Base-by-base conservation (phyloP, 2,888 invertebrate species). In the Cerceris rybyensis region DNA sequence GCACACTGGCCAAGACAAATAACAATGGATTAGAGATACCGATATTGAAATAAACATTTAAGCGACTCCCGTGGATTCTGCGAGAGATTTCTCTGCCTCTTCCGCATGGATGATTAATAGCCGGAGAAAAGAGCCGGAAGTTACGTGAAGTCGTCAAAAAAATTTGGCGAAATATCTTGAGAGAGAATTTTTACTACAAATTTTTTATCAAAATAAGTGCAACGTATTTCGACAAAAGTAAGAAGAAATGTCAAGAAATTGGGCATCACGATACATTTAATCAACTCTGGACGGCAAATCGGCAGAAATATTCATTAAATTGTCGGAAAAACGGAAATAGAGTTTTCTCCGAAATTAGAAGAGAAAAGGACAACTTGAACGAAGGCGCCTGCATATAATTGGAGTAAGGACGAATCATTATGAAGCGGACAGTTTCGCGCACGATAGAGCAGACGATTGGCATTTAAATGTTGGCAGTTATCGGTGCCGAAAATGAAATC, bases 21-120 rank as follows among this genome's bases (percentile, higher is more conserved):
- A 89, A 82, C 81, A 87, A 80, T 71, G 82, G 60, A 85, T 85
- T 84, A 84, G 78, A 81, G 70, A 70, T 72, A 65, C 57, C 61
- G 65, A 78, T 87, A 87, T 85, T 84, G 82, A 86, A 85, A 88
- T 86, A 87, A 85, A 85, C 87, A 83, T 80, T 84, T 84, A 81
- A 4, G 61, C 70, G 11, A 52, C 54, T 16, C 41, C 50, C 50
- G 59, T 67, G 41, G 42, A 58, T 43, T 14, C 68, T 9, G 46
- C 50, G 6, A n/a, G 7, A 50, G 9, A 13, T 50, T n/a, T 11
- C 9, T 42, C 7, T 0, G 14, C 11, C 9, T 50, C n/a, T 64
- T 46, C 4, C 8, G 16, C 8, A 46, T 2, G 11, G 46, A 28
- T 28, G 28, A 28, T 28, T 28, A 28, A 28, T 28, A 28, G 28